Base-by-base conservation (phyloP, 2,113 vertebrate species). In the Sclerurus mexicanus region DNA sequence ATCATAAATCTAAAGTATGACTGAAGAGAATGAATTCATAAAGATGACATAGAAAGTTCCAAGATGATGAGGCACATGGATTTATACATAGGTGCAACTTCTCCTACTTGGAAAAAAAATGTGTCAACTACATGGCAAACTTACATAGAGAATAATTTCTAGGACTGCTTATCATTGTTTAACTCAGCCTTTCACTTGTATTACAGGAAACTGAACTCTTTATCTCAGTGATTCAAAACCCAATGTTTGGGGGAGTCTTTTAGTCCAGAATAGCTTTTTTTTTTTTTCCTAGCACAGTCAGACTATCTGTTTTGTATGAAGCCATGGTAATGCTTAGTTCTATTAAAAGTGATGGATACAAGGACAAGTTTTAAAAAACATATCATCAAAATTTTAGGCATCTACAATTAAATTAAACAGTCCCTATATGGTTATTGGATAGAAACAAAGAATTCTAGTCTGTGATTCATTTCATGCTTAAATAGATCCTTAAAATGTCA, bases 401-500 rank as follows among this genome's bases (percentile, higher is more conserved):
- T 37, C 37, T 85, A 24, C 10, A 72, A 33, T 21, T 74, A 46
- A 67, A 58, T 85, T 75, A 64, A 49, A 12, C 27, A 68, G 31
- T 75, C 14, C 44, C 4, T 76, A 7, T 49, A 22, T 10, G 22
- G 35, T 47, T 78, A 53, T 15, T 72, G 30, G 18, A n/a, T n/a
- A 68, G 33, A 89, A 85, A 67, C 19, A 53, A 80, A 69, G 28
- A 77, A 35, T 5, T 80, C 14, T 55, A 53, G 12, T 1, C 64
- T 87, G 12, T 72, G 39, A 72, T 87, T 87, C 18, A 82, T 82
- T 78, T 82, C 18, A 63, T 2, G 1, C 18, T 87, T 91, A 82
- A 93, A 75, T 9, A 64, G 30, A 79, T 59, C 37, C 22, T 94
- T 89, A 84, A 94, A 91, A 79, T 75, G 31, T 60, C 69, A 93